These are phyloP conservation scores for Orthosia incerta DNA, from an alignment of 2,888 invertebrate genomes.

Conservation along the genomic window DNA sequence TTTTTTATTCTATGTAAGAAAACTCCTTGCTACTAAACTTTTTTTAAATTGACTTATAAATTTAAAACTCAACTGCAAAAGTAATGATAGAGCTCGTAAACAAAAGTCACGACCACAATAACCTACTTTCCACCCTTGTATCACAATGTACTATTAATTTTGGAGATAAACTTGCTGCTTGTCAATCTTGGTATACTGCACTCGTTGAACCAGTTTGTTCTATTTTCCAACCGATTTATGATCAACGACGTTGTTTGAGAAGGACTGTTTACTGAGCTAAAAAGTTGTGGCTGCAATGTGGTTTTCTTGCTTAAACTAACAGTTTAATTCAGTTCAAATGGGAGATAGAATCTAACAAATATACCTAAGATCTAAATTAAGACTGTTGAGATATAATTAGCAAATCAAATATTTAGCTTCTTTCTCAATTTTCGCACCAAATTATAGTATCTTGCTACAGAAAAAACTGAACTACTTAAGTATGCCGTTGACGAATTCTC, in stretches of 20 bases:
- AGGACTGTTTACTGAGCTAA: conserved; percentile 33
- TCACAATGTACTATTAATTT: no score
- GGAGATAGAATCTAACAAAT: no score
- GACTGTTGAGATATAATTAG: neutral
- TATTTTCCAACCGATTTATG: conserved; percentile 44
- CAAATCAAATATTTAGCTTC: neutral
- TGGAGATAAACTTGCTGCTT: conserved; percentile 39
- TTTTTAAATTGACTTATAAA: no score
- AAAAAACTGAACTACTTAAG: neutral
- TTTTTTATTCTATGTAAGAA: no score
- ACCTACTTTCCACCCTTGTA: no score
- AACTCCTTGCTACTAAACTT: no score
- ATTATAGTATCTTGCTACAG: no score
- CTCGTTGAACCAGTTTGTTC: conserved; percentile 19
- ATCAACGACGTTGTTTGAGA: conserved; percentile 44
- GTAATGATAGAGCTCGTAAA: no score
- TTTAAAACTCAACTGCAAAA: no score
- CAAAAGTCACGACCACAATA: no score
- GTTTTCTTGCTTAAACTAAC: conserved; percentile 9
- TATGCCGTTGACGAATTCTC: neutral
- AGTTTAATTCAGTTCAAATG: no score
- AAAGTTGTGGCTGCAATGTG: conserved; percentile 11
- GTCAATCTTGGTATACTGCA: conserved; percentile 26
- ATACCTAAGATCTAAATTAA: neutral
- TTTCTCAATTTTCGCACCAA: neutral